Percentiles rank a stretch among this genome's conserved stretches.
Conservation (phyloP, 2,888 invertebrate species). For the Dasypolia templi region DNA sequence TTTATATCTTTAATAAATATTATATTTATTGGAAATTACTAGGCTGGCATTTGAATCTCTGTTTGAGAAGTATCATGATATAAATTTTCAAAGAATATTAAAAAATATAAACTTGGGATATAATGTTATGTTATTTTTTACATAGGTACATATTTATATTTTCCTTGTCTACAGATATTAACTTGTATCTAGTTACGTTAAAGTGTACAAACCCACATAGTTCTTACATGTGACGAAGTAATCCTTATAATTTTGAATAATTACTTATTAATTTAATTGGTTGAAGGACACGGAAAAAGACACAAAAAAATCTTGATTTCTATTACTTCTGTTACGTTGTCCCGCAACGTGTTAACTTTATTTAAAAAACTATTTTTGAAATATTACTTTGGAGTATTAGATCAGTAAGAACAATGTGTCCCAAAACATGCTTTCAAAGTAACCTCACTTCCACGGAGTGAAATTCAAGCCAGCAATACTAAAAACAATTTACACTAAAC, state of each 20-base stretch:
- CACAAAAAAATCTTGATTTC: no score
- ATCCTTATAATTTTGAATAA: background rate
- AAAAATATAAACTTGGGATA: background rate
- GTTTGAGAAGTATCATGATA: constrained; percentile 32
- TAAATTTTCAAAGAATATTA: constrained; percentile 17
- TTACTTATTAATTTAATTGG: no score
- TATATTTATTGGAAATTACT: constrained; percentile 5
- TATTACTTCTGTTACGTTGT: no score
- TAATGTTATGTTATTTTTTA: no score
- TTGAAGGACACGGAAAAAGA: no score
- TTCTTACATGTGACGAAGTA: background rate
- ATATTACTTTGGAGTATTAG: no score
- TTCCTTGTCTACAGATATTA: background rate
- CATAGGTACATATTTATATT: no score
- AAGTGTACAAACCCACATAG: constrained; percentile 3
- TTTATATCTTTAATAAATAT: background rate
- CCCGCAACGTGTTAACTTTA: background rate
- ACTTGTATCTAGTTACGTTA: background rate
- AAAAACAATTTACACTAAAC: no score
- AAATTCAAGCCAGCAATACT: no score
- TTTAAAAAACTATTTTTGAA: background rate
- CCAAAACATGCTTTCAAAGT: no score
- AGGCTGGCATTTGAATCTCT: constrained; percentile 39
- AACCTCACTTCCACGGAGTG: no score
- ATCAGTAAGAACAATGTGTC: no score